phyloP scores from a whole-genome alignment of 2,113 vertebrate genomes.

The Fregetta grallaria region DNA sequence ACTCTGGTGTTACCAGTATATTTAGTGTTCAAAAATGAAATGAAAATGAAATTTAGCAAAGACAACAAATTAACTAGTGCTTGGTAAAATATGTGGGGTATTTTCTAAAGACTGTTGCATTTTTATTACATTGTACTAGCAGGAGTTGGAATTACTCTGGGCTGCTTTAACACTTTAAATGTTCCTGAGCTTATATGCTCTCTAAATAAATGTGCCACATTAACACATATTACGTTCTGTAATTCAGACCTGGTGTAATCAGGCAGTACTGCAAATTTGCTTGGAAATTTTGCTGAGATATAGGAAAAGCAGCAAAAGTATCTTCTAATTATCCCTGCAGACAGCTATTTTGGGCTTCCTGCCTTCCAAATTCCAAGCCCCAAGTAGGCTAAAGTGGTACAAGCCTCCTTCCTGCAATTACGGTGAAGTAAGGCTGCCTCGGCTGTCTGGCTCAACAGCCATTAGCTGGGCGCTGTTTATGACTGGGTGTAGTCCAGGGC shows the following conservation, averaged over 20 bases:
- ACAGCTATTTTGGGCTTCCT: not conserved
- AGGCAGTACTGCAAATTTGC: not conserved
- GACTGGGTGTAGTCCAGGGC: not conserved
- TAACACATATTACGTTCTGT: not conserved
- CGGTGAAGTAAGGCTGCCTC: not conserved
- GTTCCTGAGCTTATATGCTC: not conserved
- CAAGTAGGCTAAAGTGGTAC: not conserved
- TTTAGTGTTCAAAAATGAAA: not conserved
- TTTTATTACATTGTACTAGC: not conserved
- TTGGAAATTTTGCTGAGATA: not conserved
- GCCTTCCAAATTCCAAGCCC: not conserved
- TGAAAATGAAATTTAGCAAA: not conserved
- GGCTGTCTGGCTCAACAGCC: not conserved
- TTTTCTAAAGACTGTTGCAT: not conserved
- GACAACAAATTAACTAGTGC: not conserved
- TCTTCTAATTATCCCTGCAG: not conserved
- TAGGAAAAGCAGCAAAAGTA: not conserved
- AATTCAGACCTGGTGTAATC: not conserved
- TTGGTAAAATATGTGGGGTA: not conserved
- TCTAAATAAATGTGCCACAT: not conserved
- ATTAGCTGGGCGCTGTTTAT: not conserved
- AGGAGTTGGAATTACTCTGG: not conserved
- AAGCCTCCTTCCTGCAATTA: not conserved
- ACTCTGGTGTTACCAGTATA: not conserved
- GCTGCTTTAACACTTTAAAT: not conserved